A percentile compares a stretch with the other conserved stretches of the same genome.
phyloP scores from a whole-genome alignment of 2,797 vertebrate species.

The Glyptemys insculpta region DNA sequence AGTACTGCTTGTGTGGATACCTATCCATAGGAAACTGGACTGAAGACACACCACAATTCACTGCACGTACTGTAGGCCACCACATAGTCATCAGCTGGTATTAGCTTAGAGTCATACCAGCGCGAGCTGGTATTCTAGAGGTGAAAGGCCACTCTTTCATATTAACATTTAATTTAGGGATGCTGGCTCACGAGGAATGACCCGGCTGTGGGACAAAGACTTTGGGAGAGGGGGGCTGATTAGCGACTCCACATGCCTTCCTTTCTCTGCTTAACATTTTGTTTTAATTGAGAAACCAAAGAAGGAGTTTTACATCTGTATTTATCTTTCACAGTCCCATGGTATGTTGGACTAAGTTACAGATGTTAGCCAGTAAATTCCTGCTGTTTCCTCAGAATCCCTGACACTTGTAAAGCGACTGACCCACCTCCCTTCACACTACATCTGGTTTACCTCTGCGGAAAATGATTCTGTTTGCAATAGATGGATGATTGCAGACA shows the following conservation, averaged over 20 bases:
- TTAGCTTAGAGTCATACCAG: neutral
- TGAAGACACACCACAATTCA: neutral
- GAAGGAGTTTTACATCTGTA: slow-evolving; percentile 36
- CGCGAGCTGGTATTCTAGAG: slow-evolving; percentile 53
- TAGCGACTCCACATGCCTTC: slow-evolving; percentile 5
- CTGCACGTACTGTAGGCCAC: neutral
- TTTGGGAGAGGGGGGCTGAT: slow-evolving; percentile 24
- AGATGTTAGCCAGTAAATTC: slow-evolving; percentile 66
- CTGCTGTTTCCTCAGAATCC: slow-evolving; percentile 47
- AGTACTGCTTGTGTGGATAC: neutral
- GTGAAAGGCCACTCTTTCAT: slow-evolving; percentile 61
- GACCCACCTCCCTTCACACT: slow-evolving; percentile 23
- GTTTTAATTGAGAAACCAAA: slow-evolving; percentile 59
- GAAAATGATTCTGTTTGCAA: fast-evolving
- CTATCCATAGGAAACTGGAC: neutral
- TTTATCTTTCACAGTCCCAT: slow-evolving; percentile 51
- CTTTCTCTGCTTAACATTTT: neutral
- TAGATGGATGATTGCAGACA: fast-evolving
- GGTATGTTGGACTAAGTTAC: neutral
- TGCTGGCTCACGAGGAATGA: slow-evolving; percentile 52
- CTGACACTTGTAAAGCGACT: slow-evolving; percentile 57
- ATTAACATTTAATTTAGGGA: slow-evolving; percentile 73
- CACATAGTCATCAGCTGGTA: neutral
- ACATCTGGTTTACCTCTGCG: neutral
- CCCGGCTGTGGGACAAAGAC: slow-evolving; percentile 72